Percentiles rank a stretch among this genome's conserved stretches.
Evolutionary conservation across 1,140 invertebrate genomes (phyloP).

Genomic region (Hylaeus anthracinus): DNA sequence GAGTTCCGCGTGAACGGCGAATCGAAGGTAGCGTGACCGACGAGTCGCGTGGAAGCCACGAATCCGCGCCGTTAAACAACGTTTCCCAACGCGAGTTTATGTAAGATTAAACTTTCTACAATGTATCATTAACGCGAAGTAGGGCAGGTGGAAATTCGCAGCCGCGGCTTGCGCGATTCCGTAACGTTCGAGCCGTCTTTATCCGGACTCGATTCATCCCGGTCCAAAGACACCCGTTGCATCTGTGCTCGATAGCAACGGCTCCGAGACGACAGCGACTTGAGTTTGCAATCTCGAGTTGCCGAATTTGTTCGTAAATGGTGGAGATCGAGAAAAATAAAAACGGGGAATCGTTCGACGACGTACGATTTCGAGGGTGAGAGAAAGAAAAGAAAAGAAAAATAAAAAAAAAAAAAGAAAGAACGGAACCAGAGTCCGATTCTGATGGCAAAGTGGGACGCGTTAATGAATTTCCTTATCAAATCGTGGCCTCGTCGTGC

Average conservation of each 20-base stretch:
- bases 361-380: background rate
- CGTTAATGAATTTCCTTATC: slow-evolving; percentile 77
- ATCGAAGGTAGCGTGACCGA: background rate
- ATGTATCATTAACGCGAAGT: slow-evolving; percentile 39
- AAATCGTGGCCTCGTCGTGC: slow-evolving; percentile 64
- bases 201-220: slow-evolving; percentile 15
- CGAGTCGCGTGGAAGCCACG: background rate
- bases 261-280: background rate
- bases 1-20: background rate
- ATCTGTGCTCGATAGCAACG: background rate
- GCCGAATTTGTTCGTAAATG: too few relatives aligned
- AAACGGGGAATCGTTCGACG: too few relatives aligned
- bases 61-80: background rate
- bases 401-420: background rate
- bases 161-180: slow-evolving; percentile 22
- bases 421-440: background rate
- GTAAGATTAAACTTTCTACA: slow-evolving; percentile 38
- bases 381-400: background rate
- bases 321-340: too few relatives aligned
- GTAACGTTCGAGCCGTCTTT: slow-evolving; percentile 24
- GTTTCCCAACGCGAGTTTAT: slow-evolving; percentile 21
- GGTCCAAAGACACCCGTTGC: slow-evolving; percentile 6
- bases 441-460: slow-evolving; percentile 65
- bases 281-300: too few relatives aligned
- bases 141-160: slow-evolving; percentile 27